Conservation (phyloP, 2,888 invertebrate genomes). For the Keiferia lycopersicella region DNA sequence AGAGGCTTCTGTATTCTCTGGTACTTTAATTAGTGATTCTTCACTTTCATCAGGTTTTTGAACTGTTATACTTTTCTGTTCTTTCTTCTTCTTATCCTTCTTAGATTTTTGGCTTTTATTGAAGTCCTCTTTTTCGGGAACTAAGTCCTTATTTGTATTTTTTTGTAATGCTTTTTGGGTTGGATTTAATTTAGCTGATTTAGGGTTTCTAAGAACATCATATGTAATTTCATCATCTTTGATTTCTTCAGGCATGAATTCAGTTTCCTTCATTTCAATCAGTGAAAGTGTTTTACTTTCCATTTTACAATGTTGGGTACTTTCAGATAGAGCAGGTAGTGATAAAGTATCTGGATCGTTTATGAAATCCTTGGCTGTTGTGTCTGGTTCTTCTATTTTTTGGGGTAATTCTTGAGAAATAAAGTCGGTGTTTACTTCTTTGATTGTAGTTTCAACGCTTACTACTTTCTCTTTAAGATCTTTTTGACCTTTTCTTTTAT, state of each 20-base stretch:
- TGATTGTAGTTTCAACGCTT: not conserved
- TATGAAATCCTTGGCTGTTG: not conserved
- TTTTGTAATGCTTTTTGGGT: not conserved
- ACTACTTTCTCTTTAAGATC: slow-evolving; percentile 31
- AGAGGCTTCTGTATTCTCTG: not conserved
- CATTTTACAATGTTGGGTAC: not conserved
- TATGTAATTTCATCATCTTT: not conserved
- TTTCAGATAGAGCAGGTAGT: not conserved
- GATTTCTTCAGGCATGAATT: not conserved
- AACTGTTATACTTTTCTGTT: not conserved
- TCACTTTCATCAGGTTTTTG: not conserved
- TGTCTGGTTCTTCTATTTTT: not conserved
- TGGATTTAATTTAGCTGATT: not conserved
- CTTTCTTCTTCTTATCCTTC: slow-evolving; percentile 1
- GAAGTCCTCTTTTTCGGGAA: too few relatives aligned
- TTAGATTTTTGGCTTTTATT: not conserved
- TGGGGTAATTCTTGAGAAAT: slow-evolving; percentile 4
- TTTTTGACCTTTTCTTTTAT: slow-evolving; percentile 42
- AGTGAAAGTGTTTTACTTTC: not conserved
- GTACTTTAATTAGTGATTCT: not conserved
- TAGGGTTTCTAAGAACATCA: not conserved
- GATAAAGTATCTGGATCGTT: not conserved
- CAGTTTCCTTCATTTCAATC: not conserved
- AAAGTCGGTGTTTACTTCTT: slow-evolving; percentile 13
- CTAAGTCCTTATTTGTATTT: not conserved